phyloP scores from a whole-genome alignment of 2,888 invertebrate species.

The Melinaea menophilus region DNA sequence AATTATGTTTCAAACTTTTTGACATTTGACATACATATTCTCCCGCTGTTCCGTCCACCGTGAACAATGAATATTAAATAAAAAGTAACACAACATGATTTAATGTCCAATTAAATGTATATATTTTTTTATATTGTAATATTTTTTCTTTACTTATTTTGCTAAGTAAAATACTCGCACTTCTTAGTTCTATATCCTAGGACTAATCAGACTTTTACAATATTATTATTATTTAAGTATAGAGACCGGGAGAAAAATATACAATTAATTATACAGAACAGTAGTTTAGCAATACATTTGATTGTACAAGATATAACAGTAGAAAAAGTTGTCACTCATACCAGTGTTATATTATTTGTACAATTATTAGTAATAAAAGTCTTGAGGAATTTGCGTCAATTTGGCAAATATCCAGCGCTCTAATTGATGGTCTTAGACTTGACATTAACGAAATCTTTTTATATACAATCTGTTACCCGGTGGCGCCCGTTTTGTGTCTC shows the following conservation, averaged over 20 bases:
- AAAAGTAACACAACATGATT: no score
- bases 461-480: slow-evolving; percentile 15
- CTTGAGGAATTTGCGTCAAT: slow-evolving; percentile 37
- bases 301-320: background rate
- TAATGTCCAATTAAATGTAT: no score
- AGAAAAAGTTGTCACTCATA: slow-evolving; percentile 4
- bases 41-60: background rate
- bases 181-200: no score
- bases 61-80: no score
- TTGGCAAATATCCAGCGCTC: slow-evolving; percentile 45
- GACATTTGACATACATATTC: slow-evolving; percentile 10
- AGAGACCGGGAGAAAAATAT: no score
- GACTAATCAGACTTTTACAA: no score
- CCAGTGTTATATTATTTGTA: slow-evolving; percentile 10
- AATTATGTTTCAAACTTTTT: slow-evolving; percentile 5
- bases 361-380: slow-evolving; percentile 27
- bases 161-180: no score
- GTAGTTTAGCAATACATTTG: no score
- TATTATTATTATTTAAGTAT: no score
- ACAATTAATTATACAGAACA: no score
- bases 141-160: no score
- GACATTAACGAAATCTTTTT: slow-evolving; percentile 31
- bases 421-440: slow-evolving; percentile 32
- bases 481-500: background rate
- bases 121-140: no score